Evolutionary conservation across 1,140 invertebrate species (phyloP).

Genomic region (Drosophila tropicalis): DNA sequence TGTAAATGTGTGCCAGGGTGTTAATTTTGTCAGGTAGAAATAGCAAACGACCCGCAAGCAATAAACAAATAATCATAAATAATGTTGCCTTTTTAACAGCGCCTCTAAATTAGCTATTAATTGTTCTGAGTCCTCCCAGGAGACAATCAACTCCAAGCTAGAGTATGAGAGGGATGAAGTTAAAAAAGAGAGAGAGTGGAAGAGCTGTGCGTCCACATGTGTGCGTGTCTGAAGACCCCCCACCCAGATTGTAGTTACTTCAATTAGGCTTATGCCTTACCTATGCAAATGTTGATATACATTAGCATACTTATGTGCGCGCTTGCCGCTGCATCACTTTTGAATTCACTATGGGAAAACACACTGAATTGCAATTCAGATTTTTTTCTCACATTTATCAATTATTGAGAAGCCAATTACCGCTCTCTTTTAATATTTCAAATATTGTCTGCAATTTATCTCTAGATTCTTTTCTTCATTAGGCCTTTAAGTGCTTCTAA

Average conservation of each 20-base stretch:
- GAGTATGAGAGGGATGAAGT: not conserved
- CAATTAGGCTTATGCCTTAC: conserved; percentile 70
- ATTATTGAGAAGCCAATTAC: no score
- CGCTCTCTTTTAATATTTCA: no score
- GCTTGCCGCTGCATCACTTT: not conserved
- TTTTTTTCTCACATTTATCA: not conserved
- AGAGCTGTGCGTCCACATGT: not conserved
- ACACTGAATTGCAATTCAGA: not conserved
- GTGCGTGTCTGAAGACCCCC: not conserved
- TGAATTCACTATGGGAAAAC: not conserved
- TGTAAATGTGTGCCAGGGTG: conserved; percentile 20
- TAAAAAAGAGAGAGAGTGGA: not conserved
- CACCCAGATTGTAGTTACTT: conserved; percentile 49
- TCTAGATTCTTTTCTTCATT: no score
- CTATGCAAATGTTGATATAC: conserved; percentile 61
- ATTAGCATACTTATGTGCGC: conserved; percentile 44
- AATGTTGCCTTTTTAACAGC: conserved; percentile 73
- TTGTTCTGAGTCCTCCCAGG: conserved; percentile 36
- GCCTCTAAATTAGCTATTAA: conserved; percentile 76
- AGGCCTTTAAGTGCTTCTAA: no score
- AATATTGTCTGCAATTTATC: no score
- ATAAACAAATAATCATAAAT: conserved; percentile 81
- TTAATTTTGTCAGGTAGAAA: conserved; percentile 65
- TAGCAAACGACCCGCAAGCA: conserved; percentile 58
- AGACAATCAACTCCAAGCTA: not conserved